Conservation (phyloP, 1,140 invertebrate genomes). For the Ceratina australensis region DNA sequence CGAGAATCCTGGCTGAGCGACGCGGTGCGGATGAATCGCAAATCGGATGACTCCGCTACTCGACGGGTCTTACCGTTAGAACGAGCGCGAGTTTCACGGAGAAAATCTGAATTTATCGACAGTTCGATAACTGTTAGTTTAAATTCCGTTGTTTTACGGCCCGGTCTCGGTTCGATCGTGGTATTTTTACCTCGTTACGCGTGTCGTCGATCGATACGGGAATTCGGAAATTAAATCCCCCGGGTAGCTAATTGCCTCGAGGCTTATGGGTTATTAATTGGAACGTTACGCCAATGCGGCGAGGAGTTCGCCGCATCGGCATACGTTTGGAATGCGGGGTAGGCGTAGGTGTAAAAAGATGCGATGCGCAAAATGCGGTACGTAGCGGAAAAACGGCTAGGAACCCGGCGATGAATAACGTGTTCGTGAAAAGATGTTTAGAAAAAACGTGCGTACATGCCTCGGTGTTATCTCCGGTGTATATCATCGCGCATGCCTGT, state of each 20-base stretch:
- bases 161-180: not conserved
- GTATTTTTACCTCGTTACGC: not conserved
- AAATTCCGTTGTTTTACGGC: not conserved
- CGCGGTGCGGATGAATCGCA: not conserved
- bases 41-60: not conserved
- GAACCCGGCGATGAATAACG: conserved; percentile 1
- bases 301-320: conserved; percentile 56
- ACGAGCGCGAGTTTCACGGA: conserved; percentile 16
- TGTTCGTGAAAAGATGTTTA: not conserved
- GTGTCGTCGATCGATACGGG: not conserved
- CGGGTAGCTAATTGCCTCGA: not conserved
- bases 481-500: not conserved
- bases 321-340: conserved; percentile 54
- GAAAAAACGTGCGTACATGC: too few species aligned
- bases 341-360: conserved; percentile 41
- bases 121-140: conserved; percentile 22
- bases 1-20: conserved; percentile 12
- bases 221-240: not conserved
- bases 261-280: conserved; percentile 11
- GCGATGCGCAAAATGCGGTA: conserved; percentile 18
- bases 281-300: conserved; percentile 34
- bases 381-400: not conserved
- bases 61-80: not conserved
- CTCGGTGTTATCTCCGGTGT: not conserved
- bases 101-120: not conserved